Conservation (phyloP, 1,140 invertebrate genomes). For the Lasaia peninsularis region DNA sequence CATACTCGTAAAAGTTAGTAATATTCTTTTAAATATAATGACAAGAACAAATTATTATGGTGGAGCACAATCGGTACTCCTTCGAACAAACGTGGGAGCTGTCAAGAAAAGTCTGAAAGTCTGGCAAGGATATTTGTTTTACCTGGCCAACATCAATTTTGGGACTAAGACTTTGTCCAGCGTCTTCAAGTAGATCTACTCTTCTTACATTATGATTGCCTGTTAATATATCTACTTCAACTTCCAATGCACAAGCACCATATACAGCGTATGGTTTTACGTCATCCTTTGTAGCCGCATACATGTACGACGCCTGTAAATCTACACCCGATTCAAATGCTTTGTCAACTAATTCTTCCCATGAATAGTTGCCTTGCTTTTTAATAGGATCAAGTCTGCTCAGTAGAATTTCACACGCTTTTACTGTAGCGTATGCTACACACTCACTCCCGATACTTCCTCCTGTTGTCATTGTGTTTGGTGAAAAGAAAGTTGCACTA, state of each 20-base stretch:
- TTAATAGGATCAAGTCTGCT: conserved; percentile 80
- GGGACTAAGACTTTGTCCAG: conserved; percentile 86
- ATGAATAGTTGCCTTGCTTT: conserved; percentile 77
- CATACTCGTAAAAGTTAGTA: too few relatives aligned
- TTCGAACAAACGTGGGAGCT: too few relatives aligned
- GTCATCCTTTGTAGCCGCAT: conserved; percentile 65
- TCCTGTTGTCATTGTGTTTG: conserved; percentile 81
- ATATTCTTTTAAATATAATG: too few relatives aligned
- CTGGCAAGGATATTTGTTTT: too few relatives aligned
- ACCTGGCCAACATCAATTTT: conserved; percentile 90
- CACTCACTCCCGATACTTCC: conserved; percentile 77
- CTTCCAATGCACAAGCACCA: conserved; percentile 80
- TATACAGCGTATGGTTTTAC: conserved; percentile 79
- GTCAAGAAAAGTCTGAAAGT: too few relatives aligned
- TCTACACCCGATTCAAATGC: conserved; percentile 79
- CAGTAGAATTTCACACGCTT: conserved; percentile 81
- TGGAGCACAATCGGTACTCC: too few relatives aligned
- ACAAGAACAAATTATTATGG: too few relatives aligned
- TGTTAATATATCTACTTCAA: conserved; percentile 88
- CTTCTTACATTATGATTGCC: conserved; percentile 83
- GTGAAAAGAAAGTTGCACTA: conserved; percentile 78
- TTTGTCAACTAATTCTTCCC: conserved; percentile 79
- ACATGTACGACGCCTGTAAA: conserved; percentile 81
- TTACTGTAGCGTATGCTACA: conserved; percentile 78
- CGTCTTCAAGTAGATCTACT: conserved; percentile 87